Percentiles rank a stretch among this genome's conserved stretches.
Evolutionary conservation across 2,888 invertebrate species (phyloP).

Genomic region (Cryptocephalus moraei): DNA sequence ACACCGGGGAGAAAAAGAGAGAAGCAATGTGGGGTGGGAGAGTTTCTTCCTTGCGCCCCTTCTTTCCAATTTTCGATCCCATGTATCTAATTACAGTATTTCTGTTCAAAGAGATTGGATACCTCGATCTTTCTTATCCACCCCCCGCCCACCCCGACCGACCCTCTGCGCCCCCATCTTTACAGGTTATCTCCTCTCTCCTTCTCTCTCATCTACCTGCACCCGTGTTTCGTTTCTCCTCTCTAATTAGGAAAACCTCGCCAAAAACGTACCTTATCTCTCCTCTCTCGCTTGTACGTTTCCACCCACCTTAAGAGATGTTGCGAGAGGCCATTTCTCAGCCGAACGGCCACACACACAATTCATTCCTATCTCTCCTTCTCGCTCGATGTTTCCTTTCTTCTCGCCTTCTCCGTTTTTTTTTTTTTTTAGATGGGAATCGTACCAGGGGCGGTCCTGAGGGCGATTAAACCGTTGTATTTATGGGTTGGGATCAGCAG

Average conservation of each 20-base stretch:
- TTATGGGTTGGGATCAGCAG: too few species aligned
- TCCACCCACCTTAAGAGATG: constrained; percentile 2
- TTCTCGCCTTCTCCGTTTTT: neutral
- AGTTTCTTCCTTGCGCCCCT: constrained; percentile 19
- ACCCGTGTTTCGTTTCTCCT: constrained; percentile 10
- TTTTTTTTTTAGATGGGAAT: neutral
- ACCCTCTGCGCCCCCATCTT: constrained; percentile 3
- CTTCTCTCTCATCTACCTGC: constrained; percentile 16
- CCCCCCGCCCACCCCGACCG: constrained; percentile 5
- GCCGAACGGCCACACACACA: neutral
- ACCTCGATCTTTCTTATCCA: constrained; percentile 12
- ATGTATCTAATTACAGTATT: constrained; percentile 36
- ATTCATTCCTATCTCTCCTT: too few species aligned
- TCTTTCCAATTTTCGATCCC: constrained; percentile 31
- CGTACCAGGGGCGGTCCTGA: neutral
- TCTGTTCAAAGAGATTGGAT: constrained; percentile 27
- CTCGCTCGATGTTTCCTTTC: too few species aligned
- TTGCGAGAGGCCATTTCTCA: neutral
- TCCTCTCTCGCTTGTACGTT: neutral
- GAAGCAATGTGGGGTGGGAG: neutral
- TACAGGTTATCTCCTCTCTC: constrained; percentile 5
- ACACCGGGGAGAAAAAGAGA: constrained; percentile 23
- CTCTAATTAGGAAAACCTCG: constrained; percentile 23
- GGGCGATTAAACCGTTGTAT: too few species aligned
- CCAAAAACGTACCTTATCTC: constrained; percentile 9